A percentile compares a stretch with the other conserved stretches of the same genome.
Conservation (phyloP, 2,797 vertebrate genomes). For the Ctenopoma kingsleyae region DNA sequence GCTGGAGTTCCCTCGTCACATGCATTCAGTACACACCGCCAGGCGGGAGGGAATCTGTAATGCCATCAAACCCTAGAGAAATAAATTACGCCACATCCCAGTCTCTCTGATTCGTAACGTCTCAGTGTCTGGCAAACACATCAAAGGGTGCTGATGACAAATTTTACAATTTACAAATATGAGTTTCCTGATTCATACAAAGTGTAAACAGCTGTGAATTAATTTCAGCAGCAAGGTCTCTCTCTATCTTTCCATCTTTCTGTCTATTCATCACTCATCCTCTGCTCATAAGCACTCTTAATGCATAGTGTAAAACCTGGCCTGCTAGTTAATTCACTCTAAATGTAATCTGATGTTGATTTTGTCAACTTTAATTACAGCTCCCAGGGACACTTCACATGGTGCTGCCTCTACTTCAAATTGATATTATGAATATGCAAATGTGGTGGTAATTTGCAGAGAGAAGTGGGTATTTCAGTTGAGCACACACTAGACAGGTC, state of each 20-base stretch:
- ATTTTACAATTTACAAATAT: constrained; percentile 45
- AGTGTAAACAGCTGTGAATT: constrained; percentile 63
- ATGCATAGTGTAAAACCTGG: constrained; percentile 89
- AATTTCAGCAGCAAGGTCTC: constrained; percentile 62
- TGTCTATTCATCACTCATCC: constrained; percentile 33
- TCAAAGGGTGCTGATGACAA: constrained; percentile 48
- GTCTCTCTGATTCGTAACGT: constrained; percentile 50
- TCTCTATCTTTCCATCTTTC: constrained; percentile 30
- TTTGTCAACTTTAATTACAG: constrained; percentile 99
- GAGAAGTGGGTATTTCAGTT: constrained; percentile 97
- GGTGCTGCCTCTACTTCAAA: constrained; percentile 95
- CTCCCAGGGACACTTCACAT: constrained; percentile 98
- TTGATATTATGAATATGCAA: constrained; percentile 99
- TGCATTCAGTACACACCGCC: constrained; percentile 29
- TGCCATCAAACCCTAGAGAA: constrained; percentile 66
- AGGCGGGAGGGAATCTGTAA: constrained; percentile 41
- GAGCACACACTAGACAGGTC: constrained; percentile 96
- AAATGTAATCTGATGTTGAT: constrained; percentile 99
- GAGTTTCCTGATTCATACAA: constrained; percentile 35
- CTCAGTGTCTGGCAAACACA: constrained; percentile 44
- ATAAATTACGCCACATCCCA: constrained; percentile 57
- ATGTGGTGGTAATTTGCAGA: constrained; percentile 94
- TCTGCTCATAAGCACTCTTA: constrained; percentile 70
- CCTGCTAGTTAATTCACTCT: constrained; percentile 97
- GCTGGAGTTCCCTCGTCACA: constrained; percentile 43